phyloP scores from a whole-genome alignment of 2,888 invertebrate genomes.

The Thecophora atra region DNA sequence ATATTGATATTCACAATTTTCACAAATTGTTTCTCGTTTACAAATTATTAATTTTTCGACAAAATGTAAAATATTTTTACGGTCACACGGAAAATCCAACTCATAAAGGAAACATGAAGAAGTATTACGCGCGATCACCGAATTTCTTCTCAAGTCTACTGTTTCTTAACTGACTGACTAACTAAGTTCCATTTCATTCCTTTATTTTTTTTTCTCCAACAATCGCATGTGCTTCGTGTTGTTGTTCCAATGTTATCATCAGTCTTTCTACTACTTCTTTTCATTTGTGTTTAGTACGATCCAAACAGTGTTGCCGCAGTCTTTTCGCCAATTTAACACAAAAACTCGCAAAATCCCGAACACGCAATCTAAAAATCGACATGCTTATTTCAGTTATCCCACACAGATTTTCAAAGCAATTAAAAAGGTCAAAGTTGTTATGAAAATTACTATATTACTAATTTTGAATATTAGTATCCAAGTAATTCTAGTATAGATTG shows the following conservation, averaged over 20 bases:
- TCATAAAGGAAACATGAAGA: constrained; percentile 8
- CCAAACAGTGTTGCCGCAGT: no score
- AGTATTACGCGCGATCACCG: constrained; percentile 12
- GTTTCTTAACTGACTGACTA: constrained; percentile 27
- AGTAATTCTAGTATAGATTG: no score
- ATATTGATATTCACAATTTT: no score
- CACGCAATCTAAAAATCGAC: no score
- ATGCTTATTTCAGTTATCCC: no score
- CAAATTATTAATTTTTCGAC: neutral
- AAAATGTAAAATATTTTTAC: constrained; percentile 1
- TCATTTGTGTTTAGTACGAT: no score
- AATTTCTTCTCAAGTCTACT: constrained; percentile 23
- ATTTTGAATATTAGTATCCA: no score
- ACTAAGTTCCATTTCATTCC: constrained; percentile 27
- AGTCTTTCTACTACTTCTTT: neutral
- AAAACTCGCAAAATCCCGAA: no score
- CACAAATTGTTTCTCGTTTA: neutral
- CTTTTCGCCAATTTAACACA: no score
- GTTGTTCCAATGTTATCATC: constrained; percentile 32
- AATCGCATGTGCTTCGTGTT: constrained; percentile 11
- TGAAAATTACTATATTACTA: no score
- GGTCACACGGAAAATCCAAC: constrained; percentile 4
- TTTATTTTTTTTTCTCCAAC: constrained; percentile 28
- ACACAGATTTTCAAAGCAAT: no score
- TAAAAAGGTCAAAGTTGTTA: no score